A percentile compares a stretch with the other conserved stretches of the same genome.
phyloP scores from a whole-genome alignment of 1,140 invertebrate species.

The Maconellicoccus hirsutus region DNA sequence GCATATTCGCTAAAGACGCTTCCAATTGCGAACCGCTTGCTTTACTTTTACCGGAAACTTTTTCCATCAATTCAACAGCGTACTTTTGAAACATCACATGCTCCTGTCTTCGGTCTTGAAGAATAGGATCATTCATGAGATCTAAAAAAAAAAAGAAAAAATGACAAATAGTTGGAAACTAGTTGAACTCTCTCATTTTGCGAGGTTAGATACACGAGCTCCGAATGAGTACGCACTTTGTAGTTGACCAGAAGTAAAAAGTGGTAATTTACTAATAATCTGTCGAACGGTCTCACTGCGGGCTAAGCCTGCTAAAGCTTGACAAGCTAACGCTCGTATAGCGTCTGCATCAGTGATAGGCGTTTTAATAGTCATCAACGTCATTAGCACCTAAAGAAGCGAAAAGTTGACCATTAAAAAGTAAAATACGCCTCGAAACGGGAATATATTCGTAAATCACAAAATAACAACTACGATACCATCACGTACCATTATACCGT shows the following conservation, averaged over 20 bases:
- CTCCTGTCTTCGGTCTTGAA: slow-evolving; percentile 90
- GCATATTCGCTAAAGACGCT: slow-evolving; percentile 71
- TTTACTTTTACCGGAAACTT: slow-evolving; percentile 83
- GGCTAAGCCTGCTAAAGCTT: slow-evolving; percentile 81
- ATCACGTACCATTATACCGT: slow-evolving; percentile 80
- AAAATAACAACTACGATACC: too few relatives aligned
- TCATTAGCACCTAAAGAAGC: slow-evolving; percentile 48
- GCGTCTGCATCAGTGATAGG: slow-evolving; percentile 95
- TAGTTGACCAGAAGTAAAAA: slow-evolving; percentile 86
- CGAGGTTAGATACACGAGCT: neutral
- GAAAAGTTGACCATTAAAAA: too few relatives aligned
- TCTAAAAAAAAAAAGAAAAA: slow-evolving; percentile 39
- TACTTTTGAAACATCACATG: slow-evolving; percentile 95
- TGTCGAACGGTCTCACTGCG: slow-evolving; percentile 83
- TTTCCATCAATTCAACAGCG: slow-evolving; percentile 78
- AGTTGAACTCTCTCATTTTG: slow-evolving; percentile 14
- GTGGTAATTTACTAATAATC: slow-evolving; percentile 88
- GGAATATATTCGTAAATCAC: too few relatives aligned
- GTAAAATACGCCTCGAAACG: too few relatives aligned
- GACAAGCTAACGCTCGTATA: slow-evolving; percentile 79
- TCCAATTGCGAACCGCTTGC: slow-evolving; percentile 65
- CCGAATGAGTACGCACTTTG: slow-evolving; percentile 52
- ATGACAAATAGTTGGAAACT: too few relatives aligned
- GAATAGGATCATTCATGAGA: slow-evolving; percentile 88
- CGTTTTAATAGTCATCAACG: slow-evolving; percentile 78